Evolutionary conservation across 2,888 invertebrate genomes (phyloP), one percentile per base, ranked within the genome.

Genomic region (Siphonodentalium dalli): DNA sequence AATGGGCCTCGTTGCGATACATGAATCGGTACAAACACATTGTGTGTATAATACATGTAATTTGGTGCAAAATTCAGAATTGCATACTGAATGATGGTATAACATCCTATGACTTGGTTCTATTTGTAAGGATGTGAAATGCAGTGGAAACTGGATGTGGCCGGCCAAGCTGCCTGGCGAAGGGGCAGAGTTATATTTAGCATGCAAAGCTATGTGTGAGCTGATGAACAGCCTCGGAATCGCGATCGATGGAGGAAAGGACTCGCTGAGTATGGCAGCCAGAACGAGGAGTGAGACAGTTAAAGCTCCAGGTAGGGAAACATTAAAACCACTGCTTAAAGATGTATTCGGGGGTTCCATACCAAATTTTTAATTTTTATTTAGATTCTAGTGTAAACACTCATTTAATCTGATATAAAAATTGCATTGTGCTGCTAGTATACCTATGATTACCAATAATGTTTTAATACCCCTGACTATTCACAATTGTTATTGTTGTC

Each of bases 141-240:
- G 97, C 80, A 95, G 94, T 34, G 98, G 93, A n/a, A 99, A 99
- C 83, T 99, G 98, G 98, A 99, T 99, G 99, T 99, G 98, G 98
- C 90, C 95, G 0, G 98, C 97, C 11, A 98, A 98, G 84, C 84
- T 94, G 18, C 89, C 91, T 0, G 92, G 91, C 0, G 97, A 96
- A 80, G 98, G 97, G 1, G 92, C 92, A 2, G 87, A 89, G 15
- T 84, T 99, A 24, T 90, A 89, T 60, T 88, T 89, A 58, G 93
- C 98, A 0, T 97, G 97, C 75, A 83, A 84, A 33, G 92, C 94
- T 15, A 90, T 97, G 87, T 94, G 95, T 77, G 83, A 84, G 3
- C 86, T 93, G 2, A 93, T 98, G 93, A 83, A 85, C 6, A 80
- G 86, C 66, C 83, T 97, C 1, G 93, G 90, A 29, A 88, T 96